phyloP scores from a whole-genome alignment of 2,113 vertebrate species.

The Microcebus lehilahytsara region DNA sequence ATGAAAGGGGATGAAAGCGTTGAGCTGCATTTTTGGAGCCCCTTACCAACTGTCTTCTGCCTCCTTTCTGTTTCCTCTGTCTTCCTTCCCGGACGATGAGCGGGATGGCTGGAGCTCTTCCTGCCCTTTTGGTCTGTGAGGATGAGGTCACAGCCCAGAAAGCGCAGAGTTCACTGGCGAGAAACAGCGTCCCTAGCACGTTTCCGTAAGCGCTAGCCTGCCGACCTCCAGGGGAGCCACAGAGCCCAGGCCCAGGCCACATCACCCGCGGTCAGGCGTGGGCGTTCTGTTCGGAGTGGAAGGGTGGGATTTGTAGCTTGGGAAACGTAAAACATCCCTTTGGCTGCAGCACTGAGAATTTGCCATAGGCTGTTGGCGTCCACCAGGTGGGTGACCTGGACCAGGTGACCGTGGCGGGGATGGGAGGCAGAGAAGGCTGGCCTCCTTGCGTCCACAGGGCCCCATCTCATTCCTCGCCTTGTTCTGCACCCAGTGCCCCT shows the following conservation, averaged over 20 bases:
- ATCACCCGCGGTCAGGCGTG: not conserved
- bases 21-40: not conserved
- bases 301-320: not conserved
- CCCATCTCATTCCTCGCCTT: not conserved
- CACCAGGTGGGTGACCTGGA: not conserved
- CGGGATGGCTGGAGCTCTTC: not conserved
- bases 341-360: not conserved
- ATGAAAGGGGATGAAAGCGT: not conserved
- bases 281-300: not conserved
- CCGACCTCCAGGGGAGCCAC: not conserved
- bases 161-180: not conserved
- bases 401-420: not conserved
- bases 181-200: not conserved
- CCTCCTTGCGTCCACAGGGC: too few species aligned
- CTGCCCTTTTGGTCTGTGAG: not conserved
- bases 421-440: not conserved
- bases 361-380: not conserved
- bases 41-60: not conserved
- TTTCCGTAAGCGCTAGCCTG: not conserved
- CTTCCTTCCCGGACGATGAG: not conserved
- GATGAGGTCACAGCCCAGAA: not conserved
- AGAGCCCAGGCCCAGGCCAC: not conserved
- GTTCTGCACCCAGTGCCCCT: not conserved
- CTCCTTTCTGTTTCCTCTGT: not conserved
- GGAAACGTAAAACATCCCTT: not conserved